Conservation (phyloP, 2,888 invertebrate genomes). For the Papilio protenor region DNA sequence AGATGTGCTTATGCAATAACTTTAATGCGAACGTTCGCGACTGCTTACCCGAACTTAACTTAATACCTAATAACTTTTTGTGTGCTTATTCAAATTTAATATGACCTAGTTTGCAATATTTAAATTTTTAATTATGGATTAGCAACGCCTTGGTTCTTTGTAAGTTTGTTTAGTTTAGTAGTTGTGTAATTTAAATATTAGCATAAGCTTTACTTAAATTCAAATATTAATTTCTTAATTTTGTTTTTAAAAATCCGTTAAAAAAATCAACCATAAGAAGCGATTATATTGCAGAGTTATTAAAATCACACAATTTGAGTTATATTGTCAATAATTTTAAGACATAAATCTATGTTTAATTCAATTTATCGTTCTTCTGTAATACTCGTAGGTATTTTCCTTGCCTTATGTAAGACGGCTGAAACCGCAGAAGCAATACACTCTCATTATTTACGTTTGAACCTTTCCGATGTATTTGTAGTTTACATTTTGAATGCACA, state of each 20-base stretch:
- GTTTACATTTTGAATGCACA: neutral
- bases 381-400: neutral
- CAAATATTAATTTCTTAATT: too few relatives aligned
- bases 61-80: conserved; percentile 4
- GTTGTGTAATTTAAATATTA: neutral
- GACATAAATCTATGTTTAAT: neutral
- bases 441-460: conserved; percentile 9
- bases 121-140: neutral
- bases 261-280: too few relatives aligned
- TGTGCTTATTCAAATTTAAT: neutral
- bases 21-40: neutral
- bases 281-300: neutral
- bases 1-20: conserved; percentile 4
- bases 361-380: neutral
- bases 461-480: conserved; percentile 11
- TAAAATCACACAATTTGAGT: neutral
- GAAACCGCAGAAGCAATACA: neutral
- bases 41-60: conserved; percentile 1
- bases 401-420: too few relatives aligned
- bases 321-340: neutral
- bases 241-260: too few relatives aligned
- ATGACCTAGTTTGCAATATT: conserved; percentile 5
- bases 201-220: too few relatives aligned
- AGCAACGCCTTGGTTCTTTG: neutral
- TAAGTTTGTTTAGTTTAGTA: neutral